Percentiles rank a stretch among this genome's conserved stretches.
Evolutionary conservation across 2,888 invertebrate species (phyloP).

Genomic region (Ferdinandea cuprea): DNA sequence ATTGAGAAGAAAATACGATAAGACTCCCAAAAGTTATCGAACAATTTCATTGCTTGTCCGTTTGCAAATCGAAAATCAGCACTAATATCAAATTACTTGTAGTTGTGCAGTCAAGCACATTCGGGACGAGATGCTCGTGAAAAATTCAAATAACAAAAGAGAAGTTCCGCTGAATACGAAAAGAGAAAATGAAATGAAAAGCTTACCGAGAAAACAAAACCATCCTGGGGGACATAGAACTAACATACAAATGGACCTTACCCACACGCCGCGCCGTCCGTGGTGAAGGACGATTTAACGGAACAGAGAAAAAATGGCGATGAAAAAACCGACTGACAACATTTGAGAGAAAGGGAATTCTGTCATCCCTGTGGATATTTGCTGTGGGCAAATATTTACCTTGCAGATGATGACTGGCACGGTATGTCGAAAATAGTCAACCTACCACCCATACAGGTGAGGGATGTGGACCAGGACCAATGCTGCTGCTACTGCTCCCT

Average conservation of each 20-base stretch:
- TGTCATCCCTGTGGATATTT: conserved; percentile 63
- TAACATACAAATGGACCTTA: conserved; percentile 53
- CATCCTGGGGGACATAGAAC: conserved; percentile 9
- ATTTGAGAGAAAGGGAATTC: conserved; percentile 4
- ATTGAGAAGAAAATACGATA: conserved; percentile 2
- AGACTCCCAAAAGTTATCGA: conserved; percentile 30
- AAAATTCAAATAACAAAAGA: conserved; percentile 55
- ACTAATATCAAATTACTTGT: conserved; percentile 65
- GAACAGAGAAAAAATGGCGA: conserved; percentile 47
- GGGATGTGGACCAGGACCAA: not conserved
- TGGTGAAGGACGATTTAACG: conserved; percentile 48
- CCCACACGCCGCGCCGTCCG: too few relatives aligned
- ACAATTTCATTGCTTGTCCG: conserved; percentile 14
- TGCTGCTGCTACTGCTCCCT: conserved; percentile 28
- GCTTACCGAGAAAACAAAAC: too few relatives aligned
- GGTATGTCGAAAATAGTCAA: conserved; percentile 18
- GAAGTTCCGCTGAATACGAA: conserved; percentile 1
- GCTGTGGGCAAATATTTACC: conserved; percentile 68
- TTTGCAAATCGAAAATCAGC: conserved; percentile 69
- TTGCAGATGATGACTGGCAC: conserved; percentile 57
- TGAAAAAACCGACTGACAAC: conserved; percentile 29
- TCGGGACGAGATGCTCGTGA: conserved; percentile 39
- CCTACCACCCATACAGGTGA: conserved; percentile 21
- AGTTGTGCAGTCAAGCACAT: conserved; percentile 55
- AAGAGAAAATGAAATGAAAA: conserved; percentile 1